A percentile compares a stretch with the other conserved stretches of the same genome.
Conservation (phyloP, 2,888 invertebrate species). For the Marasmarcha lunaedactyla region DNA sequence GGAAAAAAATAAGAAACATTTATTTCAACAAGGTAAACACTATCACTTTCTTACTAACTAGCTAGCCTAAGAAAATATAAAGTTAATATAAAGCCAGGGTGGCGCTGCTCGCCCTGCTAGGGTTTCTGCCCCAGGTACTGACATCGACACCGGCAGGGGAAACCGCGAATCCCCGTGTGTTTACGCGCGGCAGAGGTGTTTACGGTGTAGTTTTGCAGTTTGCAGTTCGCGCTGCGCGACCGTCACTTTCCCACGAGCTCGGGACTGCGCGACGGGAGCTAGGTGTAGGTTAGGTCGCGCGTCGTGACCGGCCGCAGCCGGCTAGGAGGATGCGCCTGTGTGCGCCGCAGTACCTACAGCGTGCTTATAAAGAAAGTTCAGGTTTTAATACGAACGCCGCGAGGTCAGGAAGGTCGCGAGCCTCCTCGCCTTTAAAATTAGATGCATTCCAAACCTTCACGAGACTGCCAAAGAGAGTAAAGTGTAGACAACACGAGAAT, state of each 20-base stretch:
- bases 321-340: constrained; percentile 44
- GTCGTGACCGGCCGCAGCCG: constrained; percentile 60
- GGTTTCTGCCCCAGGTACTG: constrained; percentile 69
- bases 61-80: no score
- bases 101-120: constrained; percentile 67
- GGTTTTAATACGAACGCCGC: constrained; percentile 62
- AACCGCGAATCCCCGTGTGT: constrained; percentile 53
- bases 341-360: constrained; percentile 35
- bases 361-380: constrained; percentile 69
- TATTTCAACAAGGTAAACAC: no score
- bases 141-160: constrained; percentile 35
- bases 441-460: constrained; percentile 64
- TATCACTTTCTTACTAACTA: no score
- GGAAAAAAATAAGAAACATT: no score
- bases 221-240: constrained; percentile 24
- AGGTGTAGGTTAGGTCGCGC: constrained; percentile 41
- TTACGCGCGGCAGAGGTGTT: constrained; percentile 26
- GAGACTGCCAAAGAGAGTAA: constrained; percentile 40
- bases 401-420: constrained; percentile 66
- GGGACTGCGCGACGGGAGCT: constrained; percentile 16
- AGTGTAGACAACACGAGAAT: constrained; percentile 32
- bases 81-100: no score
- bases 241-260: constrained; percentile 59
- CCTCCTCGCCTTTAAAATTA: constrained; percentile 66
- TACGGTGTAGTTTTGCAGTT: constrained; percentile 10